phyloP scores from a whole-genome alignment of 2,797 vertebrate genomes.

The Enteromius thamalakanensis region DNA sequence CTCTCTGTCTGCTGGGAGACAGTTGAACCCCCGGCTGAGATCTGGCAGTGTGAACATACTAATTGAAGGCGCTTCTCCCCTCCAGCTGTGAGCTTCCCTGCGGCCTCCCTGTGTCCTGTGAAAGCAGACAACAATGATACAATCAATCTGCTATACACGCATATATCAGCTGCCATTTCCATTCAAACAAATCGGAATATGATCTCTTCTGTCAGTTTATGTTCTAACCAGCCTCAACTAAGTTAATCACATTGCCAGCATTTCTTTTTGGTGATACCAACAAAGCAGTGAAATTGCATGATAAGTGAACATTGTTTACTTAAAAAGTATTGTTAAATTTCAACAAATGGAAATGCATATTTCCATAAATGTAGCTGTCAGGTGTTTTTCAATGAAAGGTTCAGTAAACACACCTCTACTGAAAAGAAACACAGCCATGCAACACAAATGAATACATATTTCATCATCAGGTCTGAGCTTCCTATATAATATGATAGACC shows the following conservation, averaged over 20 bases:
- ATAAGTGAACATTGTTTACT: no score
- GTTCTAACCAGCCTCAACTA: background rate
- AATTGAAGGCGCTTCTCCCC: background rate
- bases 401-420: background rate
- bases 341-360: no score
- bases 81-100: background rate
- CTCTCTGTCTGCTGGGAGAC: constrained; percentile 57
- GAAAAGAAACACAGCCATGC: no score
- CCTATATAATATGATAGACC: background rate
- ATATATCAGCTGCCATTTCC: background rate
- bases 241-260: background rate
- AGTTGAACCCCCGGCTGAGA: constrained; percentile 27
- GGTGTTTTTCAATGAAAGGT: background rate
- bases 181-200: background rate
- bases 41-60: constrained; percentile 20
- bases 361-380: background rate
- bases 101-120: background rate
- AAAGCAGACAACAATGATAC: constrained; percentile 13
- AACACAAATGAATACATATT: background rate
- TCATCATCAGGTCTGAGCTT: background rate
- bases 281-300: background rate
- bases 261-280: background rate
- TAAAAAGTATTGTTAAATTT: no score
- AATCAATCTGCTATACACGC: background rate
- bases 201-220: background rate